These are phyloP conservation scores for Latrodectus geometricus DNA, from an alignment of 1,140 invertebrate genomes.

Conservation along the genomic window DNA sequence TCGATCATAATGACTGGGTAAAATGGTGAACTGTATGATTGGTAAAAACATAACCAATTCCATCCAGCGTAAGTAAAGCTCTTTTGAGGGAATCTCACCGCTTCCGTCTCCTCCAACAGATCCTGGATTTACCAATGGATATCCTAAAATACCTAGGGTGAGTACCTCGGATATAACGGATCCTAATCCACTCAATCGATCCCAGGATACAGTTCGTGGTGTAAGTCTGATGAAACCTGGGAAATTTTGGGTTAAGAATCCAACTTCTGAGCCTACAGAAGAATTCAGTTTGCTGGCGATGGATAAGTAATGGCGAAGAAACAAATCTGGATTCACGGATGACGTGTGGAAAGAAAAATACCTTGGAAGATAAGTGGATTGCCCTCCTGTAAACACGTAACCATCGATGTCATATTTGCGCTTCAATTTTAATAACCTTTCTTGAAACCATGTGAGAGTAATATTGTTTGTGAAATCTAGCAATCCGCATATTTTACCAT, in stretches of 20 bases:
- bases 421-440: slow-evolving; percentile 79
- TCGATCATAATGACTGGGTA: slow-evolving; percentile 87
- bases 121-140: slow-evolving; percentile 91
- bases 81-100: slow-evolving; percentile 77
- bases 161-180: slow-evolving; percentile 86
- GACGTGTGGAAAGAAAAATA: slow-evolving; percentile 80
- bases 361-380: slow-evolving; percentile 86
- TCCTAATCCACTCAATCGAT: slow-evolving; percentile 76
- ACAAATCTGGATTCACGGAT: slow-evolving; percentile 83
- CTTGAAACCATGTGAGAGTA: slow-evolving; percentile 82
- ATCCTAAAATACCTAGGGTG: slow-evolving; percentile 87
- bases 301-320: slow-evolving; percentile 75
- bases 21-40: slow-evolving; percentile 88
- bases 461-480: slow-evolving; percentile 86
- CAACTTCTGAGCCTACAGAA: slow-evolving; percentile 85
- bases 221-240: slow-evolving; percentile 89
- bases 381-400: slow-evolving; percentile 91
- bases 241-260: slow-evolving; percentile 81
- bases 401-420: slow-evolving; percentile 84
- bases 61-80: slow-evolving; percentile 94
- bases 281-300: slow-evolving; percentile 71
- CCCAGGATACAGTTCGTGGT: slow-evolving; percentile 89
- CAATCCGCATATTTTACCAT: slow-evolving; percentile 72
- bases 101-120: slow-evolving; percentile 86
- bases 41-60: slow-evolving; percentile 92